Evolutionary conservation across 2,113 vertebrate genomes (phyloP), one percentile per base, ranked within the genome.

Genomic region (Oryzias curvinotus): DNA sequence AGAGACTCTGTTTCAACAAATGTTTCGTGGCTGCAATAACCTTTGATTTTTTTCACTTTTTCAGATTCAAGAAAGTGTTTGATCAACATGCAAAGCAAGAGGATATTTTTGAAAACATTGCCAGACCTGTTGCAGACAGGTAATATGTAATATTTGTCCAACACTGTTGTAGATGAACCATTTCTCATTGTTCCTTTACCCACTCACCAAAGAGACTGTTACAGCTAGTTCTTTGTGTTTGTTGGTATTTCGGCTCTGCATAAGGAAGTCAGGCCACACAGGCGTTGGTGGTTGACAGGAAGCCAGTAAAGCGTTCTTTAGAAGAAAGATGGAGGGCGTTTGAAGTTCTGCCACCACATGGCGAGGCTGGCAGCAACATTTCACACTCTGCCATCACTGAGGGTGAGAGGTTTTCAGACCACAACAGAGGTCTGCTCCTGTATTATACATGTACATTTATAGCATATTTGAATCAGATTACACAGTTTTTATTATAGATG

Each of bases 121-220:
- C 95, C 74, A 97, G 94, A 75, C 96, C 97, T 59, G 97, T 98
- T 49, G 95, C 94, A 59, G 95, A 98, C 89, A 95, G 94, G 97
- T 99, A 93, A 64, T 90, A 78, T 42, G 1, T 25, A 8, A 10
- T 1, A 14, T n/a, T 49, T 42, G 25, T 56, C 4, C 17, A 57
- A 51, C 58, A 18, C 30, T 5, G 15, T 36, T 36, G 36, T 36
- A 3, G 10, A 36, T 36, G 8, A 36, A 36, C 30, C 8, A 36
- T 36, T 12, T 36, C 7, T 10, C 15, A 7, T 18, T 19, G 46
- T 8, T 18, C 4, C n/a, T 48, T 19, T 12, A 18, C 46, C 46
- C 7, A 10, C n/a, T 48, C 18, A 48, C 47, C 26, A 48, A 55
- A 51, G 2, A 51, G 5, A 19, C 5, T 52, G 25, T 25, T 68